phyloP scores from a whole-genome alignment of 2,113 vertebrate species.

The Henicopernis longicauda region DNA sequence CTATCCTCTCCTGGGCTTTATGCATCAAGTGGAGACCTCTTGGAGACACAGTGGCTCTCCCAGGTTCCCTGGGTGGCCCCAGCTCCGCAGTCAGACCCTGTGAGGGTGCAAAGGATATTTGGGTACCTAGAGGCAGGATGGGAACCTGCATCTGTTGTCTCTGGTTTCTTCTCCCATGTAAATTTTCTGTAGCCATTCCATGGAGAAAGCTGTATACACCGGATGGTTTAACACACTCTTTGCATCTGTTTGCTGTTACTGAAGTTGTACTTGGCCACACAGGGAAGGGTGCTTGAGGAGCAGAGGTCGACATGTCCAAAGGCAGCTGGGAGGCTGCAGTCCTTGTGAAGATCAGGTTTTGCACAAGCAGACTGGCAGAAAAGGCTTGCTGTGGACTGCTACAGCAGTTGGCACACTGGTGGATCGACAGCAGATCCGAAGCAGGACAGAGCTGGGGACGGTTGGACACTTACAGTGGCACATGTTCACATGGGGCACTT shows the following conservation, averaged over 20 bases:
- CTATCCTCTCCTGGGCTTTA: background rate
- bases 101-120: background rate
- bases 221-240: background rate
- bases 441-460: background rate
- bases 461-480: fast-evolving
- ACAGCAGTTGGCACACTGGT: background rate
- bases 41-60: background rate
- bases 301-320: background rate
- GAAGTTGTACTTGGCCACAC: background rate
- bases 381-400: background rate
- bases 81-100: background rate
- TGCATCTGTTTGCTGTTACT: background rate
- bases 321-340: background rate
- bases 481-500: fast-evolving
- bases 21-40: background rate
- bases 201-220: background rate
- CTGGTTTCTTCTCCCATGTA: background rate
- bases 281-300: too few relatives aligned
- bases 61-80: background rate
- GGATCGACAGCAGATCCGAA: fast-evolving
- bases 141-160: background rate
- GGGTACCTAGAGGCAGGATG: background rate
- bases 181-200: background rate
- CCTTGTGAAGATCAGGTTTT: background rate
- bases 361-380: background rate